These are phyloP conservation scores for Jacana jacana DNA, from an alignment of 2,113 vertebrate genomes.

Conservation along the genomic window DNA sequence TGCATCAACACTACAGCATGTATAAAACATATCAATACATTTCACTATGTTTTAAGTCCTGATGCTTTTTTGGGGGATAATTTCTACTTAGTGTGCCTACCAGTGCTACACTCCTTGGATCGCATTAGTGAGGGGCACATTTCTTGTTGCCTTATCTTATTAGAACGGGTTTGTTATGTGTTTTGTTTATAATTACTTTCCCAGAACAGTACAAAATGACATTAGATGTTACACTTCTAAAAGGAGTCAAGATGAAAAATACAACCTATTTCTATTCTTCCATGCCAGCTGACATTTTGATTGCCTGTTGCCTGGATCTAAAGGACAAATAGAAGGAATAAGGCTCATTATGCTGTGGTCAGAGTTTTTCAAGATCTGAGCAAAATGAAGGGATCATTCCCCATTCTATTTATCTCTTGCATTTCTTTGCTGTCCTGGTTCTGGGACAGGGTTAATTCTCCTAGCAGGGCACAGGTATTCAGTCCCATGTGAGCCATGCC, in stretches of 20 bases:
- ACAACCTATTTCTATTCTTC: neutral
- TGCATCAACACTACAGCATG: neutral
- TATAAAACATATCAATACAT: slow-evolving; percentile 48
- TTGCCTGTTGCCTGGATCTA: slow-evolving; percentile 13
- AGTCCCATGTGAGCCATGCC: too few species aligned
- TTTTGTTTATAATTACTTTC: slow-evolving; percentile 65
- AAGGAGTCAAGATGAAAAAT: slow-evolving; percentile 25
- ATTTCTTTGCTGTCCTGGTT: too few species aligned
- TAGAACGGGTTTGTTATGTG: slow-evolving; percentile 57
- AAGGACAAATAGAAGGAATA: slow-evolving; percentile 29
- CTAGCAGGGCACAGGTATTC: too few species aligned
- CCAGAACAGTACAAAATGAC: slow-evolving; percentile 29
- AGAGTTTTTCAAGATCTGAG: neutral
- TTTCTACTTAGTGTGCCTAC: neutral
- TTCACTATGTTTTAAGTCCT: slow-evolving; percentile 27
- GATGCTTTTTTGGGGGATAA: neutral
- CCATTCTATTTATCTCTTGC: neutral
- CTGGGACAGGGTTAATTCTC: too few species aligned
- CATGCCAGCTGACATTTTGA: slow-evolving; percentile 8
- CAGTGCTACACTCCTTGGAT: neutral
- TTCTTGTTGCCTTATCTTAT: slow-evolving; percentile 58
- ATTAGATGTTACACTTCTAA: slow-evolving; percentile 49
- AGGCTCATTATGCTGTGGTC: neutral
- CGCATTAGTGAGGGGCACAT: neutral
- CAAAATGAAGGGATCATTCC: neutral